Base-by-base conservation (phyloP, 2,113 vertebrate genomes). In the Lycocorax pyrrhopterus region DNA sequence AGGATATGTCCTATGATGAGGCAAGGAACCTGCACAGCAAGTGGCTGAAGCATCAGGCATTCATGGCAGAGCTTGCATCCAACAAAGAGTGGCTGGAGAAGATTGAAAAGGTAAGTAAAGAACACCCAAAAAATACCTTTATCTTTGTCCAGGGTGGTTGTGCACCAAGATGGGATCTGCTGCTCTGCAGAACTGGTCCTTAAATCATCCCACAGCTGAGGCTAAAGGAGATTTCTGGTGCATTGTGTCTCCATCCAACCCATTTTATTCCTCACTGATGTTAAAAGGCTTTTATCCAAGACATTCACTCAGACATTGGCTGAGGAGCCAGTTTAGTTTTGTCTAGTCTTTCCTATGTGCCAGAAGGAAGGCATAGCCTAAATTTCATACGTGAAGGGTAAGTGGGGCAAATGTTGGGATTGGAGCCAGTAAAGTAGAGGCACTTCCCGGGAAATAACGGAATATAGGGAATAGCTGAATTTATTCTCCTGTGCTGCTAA, bases 41-140 rank as follows among this genome's bases (percentile, higher is more conserved):
- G 94, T 99, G 99, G 99, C 97, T 99, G 74, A 99, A 99, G 66
- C 99, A 99, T 91, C 99, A 99, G 92, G 99, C 99, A 13, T 99
- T 99, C 91, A 99, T 99, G 99, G 99, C 99, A 32, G 99, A 99
- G 77, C 98, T 99, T 73, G 99, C 98, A 93, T 99, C 99, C 97
- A 99, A 99, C 97, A 99, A 99, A 97, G 99, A 99, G 91, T 99
- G 99, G 99, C 98, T 99, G 90, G 99, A 99, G 86, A 99, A 99
- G 98, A 99, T 99, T 77, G 98, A 99, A 94, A 99, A 99, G 98
- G 99, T 99, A 86, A 74, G 73, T 81, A 25, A 75, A 76, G 49
- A 39, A 17, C 1, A 3, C 37, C 32, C 2, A 1, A 53, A 66
- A 53, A 37, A 20, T 13, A 20, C 30, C 13, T 15, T 52, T 30